Conservation (phyloP, 92 coral and sea anemone species). For the Isaurus tuberculatus region DNA sequence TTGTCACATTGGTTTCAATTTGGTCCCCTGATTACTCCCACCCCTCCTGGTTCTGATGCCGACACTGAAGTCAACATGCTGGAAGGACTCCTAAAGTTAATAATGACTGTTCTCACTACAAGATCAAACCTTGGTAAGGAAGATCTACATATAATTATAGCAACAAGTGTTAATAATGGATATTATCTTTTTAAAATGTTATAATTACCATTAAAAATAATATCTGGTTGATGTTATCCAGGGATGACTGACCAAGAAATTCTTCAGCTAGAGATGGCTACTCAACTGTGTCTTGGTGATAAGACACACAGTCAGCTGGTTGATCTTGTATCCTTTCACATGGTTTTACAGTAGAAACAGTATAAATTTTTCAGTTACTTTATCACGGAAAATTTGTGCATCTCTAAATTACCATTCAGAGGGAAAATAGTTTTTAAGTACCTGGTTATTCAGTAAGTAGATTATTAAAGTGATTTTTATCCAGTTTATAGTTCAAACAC, state of each 20-base stretch:
- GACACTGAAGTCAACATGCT: constrained; percentile 89
- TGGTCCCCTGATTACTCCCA: constrained; percentile 76
- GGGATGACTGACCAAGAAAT: constrained; percentile 85
- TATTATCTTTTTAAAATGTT: too few relatives aligned
- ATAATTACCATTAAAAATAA: background rate
- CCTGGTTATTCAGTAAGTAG: background rate
- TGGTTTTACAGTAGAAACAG: background rate
- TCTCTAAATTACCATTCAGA: background rate
- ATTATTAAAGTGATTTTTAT: too few relatives aligned
- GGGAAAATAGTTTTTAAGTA: too few relatives aligned
- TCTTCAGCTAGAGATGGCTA: constrained; percentile 90
- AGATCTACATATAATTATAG: too few relatives aligned
- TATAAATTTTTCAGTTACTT: background rate
- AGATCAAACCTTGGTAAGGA: constrained; percentile 86
- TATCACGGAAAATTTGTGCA: background rate
- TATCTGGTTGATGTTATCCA: constrained; percentile 23
- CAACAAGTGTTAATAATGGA: background rate
- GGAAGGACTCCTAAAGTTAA: constrained; percentile 89
- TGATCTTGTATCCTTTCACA: constrained; percentile 87
- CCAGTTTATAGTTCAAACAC: too few relatives aligned
- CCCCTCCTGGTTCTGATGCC: constrained; percentile 87
- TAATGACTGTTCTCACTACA: constrained; percentile 83
- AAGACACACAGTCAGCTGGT: constrained; percentile 96
- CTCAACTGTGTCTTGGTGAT: constrained; percentile 89
- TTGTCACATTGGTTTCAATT: constrained; percentile 95